These are phyloP conservation scores for Monochamus saltuarius DNA, from an alignment of 1,140 invertebrate genomes.

Conservation along the genomic window DNA sequence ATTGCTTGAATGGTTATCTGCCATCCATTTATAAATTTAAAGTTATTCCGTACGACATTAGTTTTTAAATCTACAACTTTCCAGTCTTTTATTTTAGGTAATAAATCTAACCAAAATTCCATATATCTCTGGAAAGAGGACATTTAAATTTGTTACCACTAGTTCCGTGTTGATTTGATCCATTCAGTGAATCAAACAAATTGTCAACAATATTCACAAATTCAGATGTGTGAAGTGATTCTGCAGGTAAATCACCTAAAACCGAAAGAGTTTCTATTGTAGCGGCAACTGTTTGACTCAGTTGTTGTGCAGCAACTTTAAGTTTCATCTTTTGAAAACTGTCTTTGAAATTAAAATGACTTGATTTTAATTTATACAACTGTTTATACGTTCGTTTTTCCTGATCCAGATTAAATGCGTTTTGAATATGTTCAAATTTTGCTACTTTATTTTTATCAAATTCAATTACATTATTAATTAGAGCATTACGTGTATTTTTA, in stretches of 20 bases:
- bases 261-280: conserved; percentile 14
- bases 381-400: conserved; percentile 11
- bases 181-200: conserved; percentile 19
- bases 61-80: background rate
- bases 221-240: conserved; percentile 10
- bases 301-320: conserved; percentile 19
- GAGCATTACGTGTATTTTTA: no score
- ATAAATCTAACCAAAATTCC: conserved; percentile 8
- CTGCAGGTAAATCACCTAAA: background rate
- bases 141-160: conserved; percentile 11
- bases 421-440: conserved; percentile 23
- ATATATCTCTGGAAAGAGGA: background rate
- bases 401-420: conserved; percentile 13
- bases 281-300: conserved; percentile 14
- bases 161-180: background rate
- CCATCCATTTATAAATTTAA: no score
- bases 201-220: conserved; percentile 7
- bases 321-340: conserved; percentile 20
- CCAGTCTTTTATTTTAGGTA: conserved; percentile 1
- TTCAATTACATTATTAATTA: conserved; percentile 8
- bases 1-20: no score
- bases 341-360: conserved; percentile 26
- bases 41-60: no score
- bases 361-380: conserved; percentile 18
- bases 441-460: conserved; percentile 13